These are phyloP conservation scores for Stegodyphus dumicola DNA, from an alignment of 1,140 invertebrate genomes.

Conservation along the genomic window DNA sequence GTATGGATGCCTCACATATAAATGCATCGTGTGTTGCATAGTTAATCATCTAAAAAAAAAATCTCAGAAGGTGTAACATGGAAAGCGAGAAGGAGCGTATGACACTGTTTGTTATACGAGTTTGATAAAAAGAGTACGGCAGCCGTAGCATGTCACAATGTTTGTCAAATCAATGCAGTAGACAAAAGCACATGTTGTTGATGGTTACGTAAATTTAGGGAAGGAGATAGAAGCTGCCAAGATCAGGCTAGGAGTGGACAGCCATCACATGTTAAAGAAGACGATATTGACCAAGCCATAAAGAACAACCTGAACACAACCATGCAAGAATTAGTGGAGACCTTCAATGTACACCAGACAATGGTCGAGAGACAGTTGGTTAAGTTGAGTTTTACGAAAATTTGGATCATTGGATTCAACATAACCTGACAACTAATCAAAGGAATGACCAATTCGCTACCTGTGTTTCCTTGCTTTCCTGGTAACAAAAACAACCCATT, in stretches of 20 bases:
- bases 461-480: too few relatives aligned
- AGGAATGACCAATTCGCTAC: too few relatives aligned
- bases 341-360: too few relatives aligned
- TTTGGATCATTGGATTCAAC: too few relatives aligned
- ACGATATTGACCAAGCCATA: neutral
- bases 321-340: too few relatives aligned
- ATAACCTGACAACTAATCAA: too few relatives aligned
- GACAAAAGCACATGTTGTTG: slow-evolving; percentile 9
- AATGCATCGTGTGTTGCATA: neutral
- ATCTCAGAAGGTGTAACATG: slow-evolving; percentile 12
- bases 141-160: neutral
- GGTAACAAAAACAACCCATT: too few relatives aligned
- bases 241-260: slow-evolving; percentile 1
- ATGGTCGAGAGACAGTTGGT: too few relatives aligned
- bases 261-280: neutral
- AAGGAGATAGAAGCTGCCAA: slow-evolving; percentile 11
- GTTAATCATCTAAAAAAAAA: slow-evolving; percentile 11
- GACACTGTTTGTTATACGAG: neutral
- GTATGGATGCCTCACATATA: neutral
- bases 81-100: slow-evolving; percentile 3
- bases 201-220: slow-evolving; percentile 21
- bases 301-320: too few relatives aligned
- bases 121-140: neutral
- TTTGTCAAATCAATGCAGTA: neutral
- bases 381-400: too few relatives aligned